These are phyloP conservation scores for Piscicola geometra DNA, from an alignment of 2,888 invertebrate genomes.

Conservation along the genomic window DNA sequence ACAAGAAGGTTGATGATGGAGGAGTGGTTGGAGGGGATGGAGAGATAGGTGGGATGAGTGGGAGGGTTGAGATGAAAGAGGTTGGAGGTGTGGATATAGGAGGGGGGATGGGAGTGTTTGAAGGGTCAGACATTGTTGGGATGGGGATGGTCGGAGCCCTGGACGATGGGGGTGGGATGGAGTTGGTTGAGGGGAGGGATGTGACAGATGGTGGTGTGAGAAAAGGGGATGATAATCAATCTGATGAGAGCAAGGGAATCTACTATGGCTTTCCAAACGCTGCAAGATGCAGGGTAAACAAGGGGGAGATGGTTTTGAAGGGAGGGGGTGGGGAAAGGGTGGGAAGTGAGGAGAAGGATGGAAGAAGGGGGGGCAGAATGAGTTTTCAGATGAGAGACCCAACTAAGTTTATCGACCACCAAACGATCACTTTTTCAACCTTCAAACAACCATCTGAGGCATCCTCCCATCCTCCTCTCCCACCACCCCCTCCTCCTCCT, in stretches of 20 bases:
- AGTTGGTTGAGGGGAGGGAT: neutral
- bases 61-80: no score
- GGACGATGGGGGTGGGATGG: neutral
- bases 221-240: neutral
- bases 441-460: neutral
- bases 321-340: neutral
- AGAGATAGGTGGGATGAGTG: neutral
- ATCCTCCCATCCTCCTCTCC: neutral
- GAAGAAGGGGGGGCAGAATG: neutral
- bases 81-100: no score
- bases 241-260: neutral
- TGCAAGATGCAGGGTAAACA: neutral
- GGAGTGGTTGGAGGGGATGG: neutral
- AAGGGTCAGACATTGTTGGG: no score
- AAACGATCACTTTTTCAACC: neutral
- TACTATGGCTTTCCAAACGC: neutral
- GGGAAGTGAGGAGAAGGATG: neutral
- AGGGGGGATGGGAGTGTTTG: no score
- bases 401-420: neutral
- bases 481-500: constrained; percentile 4
- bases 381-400: neutral
- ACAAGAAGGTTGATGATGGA: neutral
- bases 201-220: neutral
- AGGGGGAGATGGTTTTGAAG: neutral
- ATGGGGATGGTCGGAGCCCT: no score